Conservation (phyloP, 2,888 invertebrate genomes). For the Coenonympha glycerion region DNA sequence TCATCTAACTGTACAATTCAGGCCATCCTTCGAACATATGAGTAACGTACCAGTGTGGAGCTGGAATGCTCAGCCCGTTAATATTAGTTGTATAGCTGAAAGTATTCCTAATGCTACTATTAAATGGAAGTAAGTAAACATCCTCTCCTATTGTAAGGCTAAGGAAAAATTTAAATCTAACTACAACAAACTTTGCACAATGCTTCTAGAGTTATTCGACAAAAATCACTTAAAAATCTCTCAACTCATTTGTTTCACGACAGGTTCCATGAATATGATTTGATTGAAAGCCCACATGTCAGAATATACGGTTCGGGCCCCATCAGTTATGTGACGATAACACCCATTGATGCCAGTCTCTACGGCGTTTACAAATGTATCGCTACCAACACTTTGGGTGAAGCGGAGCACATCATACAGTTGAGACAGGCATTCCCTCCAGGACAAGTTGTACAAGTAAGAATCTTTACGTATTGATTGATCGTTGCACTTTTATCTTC, state of each 20-base stretch:
- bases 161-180: too few species aligned
- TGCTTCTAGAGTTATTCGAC: too few species aligned
- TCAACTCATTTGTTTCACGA: neutral
- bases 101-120: slow-evolving; percentile 94
- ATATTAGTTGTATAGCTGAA: slow-evolving; percentile 91
- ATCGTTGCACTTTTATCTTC: too few species aligned
- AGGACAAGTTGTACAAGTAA: slow-evolving; percentile 74
- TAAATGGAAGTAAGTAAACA: slow-evolving; percentile 81
- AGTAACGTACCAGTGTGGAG: slow-evolving; percentile 85
- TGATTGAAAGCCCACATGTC: slow-evolving; percentile 76
- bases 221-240: too few species aligned
- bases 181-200: too few species aligned
- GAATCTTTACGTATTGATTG: too few species aligned
- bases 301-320: slow-evolving; percentile 81
- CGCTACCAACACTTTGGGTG: slow-evolving; percentile 86
- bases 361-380: slow-evolving; percentile 88
- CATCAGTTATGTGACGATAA: slow-evolving; percentile 81
- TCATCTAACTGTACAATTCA: slow-evolving; percentile 88
- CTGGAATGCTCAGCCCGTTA: slow-evolving; percentile 87
- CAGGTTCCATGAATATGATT: slow-evolving; percentile 70
- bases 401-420: slow-evolving; percentile 79
- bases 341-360: slow-evolving; percentile 78
- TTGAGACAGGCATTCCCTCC: slow-evolving; percentile 85
- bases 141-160: neutral
- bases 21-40: slow-evolving; percentile 84